Percentiles rank a stretch among this genome's conserved stretches.
phyloP scores from a whole-genome alignment of 2,888 invertebrate genomes.

The Drosophila quinaria region DNA sequence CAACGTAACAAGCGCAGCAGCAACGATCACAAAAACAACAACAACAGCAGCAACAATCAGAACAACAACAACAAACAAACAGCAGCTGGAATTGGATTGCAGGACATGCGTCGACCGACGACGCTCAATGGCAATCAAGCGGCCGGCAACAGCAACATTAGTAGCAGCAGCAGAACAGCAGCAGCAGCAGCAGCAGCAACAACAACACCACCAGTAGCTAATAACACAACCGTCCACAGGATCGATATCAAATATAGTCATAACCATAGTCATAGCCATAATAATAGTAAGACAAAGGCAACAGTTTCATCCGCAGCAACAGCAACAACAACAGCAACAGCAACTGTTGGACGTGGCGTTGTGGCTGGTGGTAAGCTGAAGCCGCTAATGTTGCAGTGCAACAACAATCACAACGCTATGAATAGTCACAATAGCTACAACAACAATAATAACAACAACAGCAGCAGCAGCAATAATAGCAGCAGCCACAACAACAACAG shows the following conservation, averaged over 20 bases:
- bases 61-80: slow-evolving; percentile 68
- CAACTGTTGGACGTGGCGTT: slow-evolving; percentile 27
- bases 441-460: slow-evolving; percentile 46
- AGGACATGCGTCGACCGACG: slow-evolving; percentile 80
- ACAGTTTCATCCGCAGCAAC: slow-evolving; percentile 28
- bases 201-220: slow-evolving; percentile 46
- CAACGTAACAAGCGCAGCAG: slow-evolving; percentile 50
- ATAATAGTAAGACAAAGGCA: slow-evolving; percentile 23
- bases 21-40: slow-evolving; percentile 59
- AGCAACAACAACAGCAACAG: slow-evolving; percentile 9
- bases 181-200: slow-evolving; percentile 47
- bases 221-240: slow-evolving; percentile 60
- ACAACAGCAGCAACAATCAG: slow-evolving; percentile 51
- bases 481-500: slow-evolving; percentile 43
- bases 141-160: slow-evolving; percentile 56
- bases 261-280: slow-evolving; percentile 25
- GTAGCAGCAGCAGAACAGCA: slow-evolving; percentile 44
- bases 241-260: slow-evolving; percentile 55
- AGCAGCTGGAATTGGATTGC: slow-evolving; percentile 44
- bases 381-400: slow-evolving; percentile 35
- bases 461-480: slow-evolving; percentile 47
- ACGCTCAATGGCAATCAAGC: slow-evolving; percentile 74
- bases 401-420: slow-evolving; percentile 42
- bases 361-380: slow-evolving; percentile 42
- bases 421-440: slow-evolving; percentile 32